Evolutionary conservation across 2,888 invertebrate species (phyloP).

Genomic region (Drosophila emarginata): DNA sequence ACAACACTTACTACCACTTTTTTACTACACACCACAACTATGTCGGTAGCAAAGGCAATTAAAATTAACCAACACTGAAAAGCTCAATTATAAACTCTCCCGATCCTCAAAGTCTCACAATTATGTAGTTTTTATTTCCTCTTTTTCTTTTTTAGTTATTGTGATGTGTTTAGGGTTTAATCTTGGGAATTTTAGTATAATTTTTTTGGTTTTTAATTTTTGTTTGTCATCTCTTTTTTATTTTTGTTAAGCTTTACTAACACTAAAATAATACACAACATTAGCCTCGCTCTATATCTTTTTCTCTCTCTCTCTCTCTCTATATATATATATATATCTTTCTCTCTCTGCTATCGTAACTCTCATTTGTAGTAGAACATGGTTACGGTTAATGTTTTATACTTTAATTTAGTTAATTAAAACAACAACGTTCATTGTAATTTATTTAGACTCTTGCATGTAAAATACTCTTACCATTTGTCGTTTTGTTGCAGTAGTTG

Average conservation of each 20-base stretch:
- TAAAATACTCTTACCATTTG: constrained; percentile 27
- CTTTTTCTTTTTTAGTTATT: constrained; percentile 8
- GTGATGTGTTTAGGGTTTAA: constrained; percentile 2
- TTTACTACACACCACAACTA: neutral
- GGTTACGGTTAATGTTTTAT: constrained; percentile 49
- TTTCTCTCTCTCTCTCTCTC: neutral
- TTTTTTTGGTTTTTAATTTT: neutral
- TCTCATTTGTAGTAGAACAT: constrained; percentile 29
- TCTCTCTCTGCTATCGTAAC: constrained; percentile 28
- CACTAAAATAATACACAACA: constrained; percentile 21
- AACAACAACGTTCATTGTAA: constrained; percentile 64
- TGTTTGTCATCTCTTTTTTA: constrained; percentile 9
- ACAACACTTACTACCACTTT: constrained; percentile 47
- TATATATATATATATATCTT: constrained; percentile 13
- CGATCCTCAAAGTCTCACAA: constrained; percentile 24
- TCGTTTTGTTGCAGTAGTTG: neutral
- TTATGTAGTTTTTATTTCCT: constrained; percentile 21
- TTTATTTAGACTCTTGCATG: constrained; percentile 52
- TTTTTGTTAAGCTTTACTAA: constrained; percentile 7
- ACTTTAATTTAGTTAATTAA: constrained; percentile 26
- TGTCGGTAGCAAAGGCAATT: constrained; percentile 51
- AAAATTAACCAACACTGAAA: constrained; percentile 57
- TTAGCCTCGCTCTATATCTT: constrained; percentile 13
- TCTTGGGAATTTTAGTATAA: neutral
- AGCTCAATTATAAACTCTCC: neutral